Percentiles rank a stretch among this genome's conserved stretches.
These are phyloP conservation scores for Echinarachnius parma DNA, from an alignment of 53 echinoderm and acorn worm species.

Conservation along the genomic window DNA sequence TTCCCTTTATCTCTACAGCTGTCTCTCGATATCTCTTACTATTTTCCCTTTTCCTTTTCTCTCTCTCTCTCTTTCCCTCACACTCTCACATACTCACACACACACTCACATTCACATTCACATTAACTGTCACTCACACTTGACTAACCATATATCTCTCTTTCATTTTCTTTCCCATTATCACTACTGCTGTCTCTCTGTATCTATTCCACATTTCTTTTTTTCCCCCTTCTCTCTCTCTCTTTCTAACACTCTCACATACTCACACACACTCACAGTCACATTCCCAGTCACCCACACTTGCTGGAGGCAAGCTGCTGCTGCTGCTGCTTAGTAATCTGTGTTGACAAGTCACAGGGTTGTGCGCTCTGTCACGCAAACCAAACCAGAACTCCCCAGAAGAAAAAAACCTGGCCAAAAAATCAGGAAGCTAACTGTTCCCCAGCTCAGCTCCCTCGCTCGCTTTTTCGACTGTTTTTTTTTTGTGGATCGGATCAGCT, in stretches of 20 bases:
- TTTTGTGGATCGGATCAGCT: no score
- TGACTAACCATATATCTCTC: no score
- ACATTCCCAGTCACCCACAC: conserved; percentile 16
- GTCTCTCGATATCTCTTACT: no score
- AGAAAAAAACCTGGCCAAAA: conserved; percentile 6
- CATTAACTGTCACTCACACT: background rate
- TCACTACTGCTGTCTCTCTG: no score
- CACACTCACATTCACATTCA: background rate
- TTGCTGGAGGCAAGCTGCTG: conserved; percentile 23
- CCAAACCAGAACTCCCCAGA: no score
- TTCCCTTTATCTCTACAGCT: background rate
- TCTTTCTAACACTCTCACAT: conserved; percentile 34
- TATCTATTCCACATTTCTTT: no score
- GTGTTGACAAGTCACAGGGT: conserved; percentile 44
- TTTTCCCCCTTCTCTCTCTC: conserved; percentile 19
- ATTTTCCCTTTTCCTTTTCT: background rate
- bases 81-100: conserved; percentile 9
- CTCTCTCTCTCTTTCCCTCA: background rate
- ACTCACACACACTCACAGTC: background rate
- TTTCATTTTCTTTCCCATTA: no score
- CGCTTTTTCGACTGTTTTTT: no score
- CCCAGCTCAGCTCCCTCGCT: background rate
- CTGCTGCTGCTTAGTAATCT: conserved; percentile 43
- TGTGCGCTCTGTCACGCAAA: conserved; percentile 18
- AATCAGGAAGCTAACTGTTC: conserved; percentile 6